phyloP scores from a whole-genome alignment of 2,113 vertebrate species.

The Odobenus rosmarus region DNA sequence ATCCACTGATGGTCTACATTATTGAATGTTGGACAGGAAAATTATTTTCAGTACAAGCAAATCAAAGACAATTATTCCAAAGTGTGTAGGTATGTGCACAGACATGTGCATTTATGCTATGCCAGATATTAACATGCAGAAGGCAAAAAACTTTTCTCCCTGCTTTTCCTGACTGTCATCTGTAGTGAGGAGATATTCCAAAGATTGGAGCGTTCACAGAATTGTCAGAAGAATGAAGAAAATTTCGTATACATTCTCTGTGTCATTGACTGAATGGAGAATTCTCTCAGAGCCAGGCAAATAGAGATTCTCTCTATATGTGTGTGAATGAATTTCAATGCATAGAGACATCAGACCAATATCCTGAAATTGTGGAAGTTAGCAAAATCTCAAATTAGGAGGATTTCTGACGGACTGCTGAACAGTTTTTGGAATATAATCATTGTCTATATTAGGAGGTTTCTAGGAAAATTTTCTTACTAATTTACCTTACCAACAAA shows the following conservation, averaged over 20 bases:
- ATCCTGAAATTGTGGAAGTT: background rate
- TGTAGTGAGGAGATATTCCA: background rate
- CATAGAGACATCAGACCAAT: background rate
- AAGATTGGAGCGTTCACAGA: background rate
- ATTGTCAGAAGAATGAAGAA: background rate
- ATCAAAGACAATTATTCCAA: background rate
- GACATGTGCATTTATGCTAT: background rate
- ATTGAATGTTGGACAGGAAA: background rate
- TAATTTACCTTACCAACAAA: background rate
- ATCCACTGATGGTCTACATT: fast-evolving
- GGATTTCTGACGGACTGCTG: background rate
- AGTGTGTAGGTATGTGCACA: background rate
- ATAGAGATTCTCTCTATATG: background rate
- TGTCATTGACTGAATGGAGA: background rate
- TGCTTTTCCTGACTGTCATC: background rate
- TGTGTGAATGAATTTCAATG: background rate
- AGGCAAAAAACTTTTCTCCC: background rate
- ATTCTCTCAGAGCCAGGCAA: background rate
- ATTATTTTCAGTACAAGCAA: background rate
- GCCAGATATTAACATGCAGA: background rate
- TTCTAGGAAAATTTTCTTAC: background rate
- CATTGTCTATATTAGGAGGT: background rate
- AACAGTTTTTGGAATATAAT: background rate
- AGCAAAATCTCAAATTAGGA: background rate
- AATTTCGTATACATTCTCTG: background rate